Conservation (phyloP, 2,888 invertebrate genomes). For the Andrena marginata region DNA sequence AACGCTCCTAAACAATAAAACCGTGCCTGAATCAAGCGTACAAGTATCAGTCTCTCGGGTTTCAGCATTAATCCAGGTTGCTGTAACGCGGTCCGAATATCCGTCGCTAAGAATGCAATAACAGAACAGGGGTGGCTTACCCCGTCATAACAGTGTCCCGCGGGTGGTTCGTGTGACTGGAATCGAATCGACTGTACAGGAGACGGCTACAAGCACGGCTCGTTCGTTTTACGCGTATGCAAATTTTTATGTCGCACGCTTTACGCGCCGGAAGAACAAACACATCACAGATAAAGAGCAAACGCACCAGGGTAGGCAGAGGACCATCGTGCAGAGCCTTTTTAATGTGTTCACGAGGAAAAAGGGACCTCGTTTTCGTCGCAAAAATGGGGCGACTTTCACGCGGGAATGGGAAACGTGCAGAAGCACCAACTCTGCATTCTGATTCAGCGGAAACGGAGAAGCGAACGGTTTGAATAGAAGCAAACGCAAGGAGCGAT, state of each 20-base stretch:
- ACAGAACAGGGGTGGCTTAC: slow-evolving; percentile 48
- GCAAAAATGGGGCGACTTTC: slow-evolving; percentile 7
- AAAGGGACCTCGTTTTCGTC: slow-evolving; percentile 22
- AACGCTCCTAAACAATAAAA: not conserved
- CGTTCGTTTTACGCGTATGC: slow-evolving; percentile 72
- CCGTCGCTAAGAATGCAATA: slow-evolving; percentile 65
- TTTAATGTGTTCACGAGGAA: slow-evolving; percentile 11
- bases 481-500: not conserved
- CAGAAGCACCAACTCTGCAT: slow-evolving; percentile 1
- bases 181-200: slow-evolving; percentile 47
- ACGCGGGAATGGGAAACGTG: not conserved
- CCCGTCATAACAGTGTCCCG: slow-evolving; percentile 54
- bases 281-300: slow-evolving; percentile 25
- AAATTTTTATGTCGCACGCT: slow-evolving; percentile 70
- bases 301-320: slow-evolving; percentile 10
- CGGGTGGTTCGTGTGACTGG: slow-evolving; percentile 19
- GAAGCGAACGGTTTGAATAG: not conserved
- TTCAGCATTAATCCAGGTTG: slow-evolving; percentile 37
- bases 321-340: not conserved
- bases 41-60: slow-evolving; percentile 8
- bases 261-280: slow-evolving; percentile 29
- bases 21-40: not conserved
- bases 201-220: slow-evolving; percentile 3
- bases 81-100: slow-evolving; percentile 42
- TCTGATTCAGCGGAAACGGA: slow-evolving; percentile 8